These are phyloP conservation scores for Motacilla alba DNA, from an alignment of 2,113 vertebrate genomes.

Conservation along the genomic window DNA sequence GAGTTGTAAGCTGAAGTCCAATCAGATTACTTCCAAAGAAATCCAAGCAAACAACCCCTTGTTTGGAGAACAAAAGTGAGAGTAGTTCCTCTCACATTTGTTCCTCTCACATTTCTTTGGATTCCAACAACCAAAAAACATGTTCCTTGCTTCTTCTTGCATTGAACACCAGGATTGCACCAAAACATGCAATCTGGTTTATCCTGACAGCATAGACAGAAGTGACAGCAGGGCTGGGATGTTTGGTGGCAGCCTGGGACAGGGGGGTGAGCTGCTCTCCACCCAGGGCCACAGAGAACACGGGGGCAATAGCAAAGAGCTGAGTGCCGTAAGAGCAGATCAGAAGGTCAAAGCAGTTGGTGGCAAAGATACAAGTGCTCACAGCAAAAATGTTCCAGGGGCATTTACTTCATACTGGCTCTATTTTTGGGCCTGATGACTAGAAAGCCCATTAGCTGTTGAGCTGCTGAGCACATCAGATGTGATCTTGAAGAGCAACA, in stretches of 20 bases:
- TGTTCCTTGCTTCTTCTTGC: not conserved
- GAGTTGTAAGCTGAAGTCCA: not conserved
- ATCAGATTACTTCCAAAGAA: not conserved
- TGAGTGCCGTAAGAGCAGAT: accelerated
- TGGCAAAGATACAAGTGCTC: not conserved
- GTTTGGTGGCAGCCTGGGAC: not conserved
- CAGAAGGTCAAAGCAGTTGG: not conserved
- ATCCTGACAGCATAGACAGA: not conserved
- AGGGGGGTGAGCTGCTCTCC: not conserved
- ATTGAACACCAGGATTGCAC: not conserved
- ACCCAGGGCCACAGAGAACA: not conserved
- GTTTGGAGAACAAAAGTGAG: not conserved
- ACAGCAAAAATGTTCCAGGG: not conserved
- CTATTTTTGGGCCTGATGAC: not conserved
- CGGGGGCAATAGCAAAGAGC: accelerated
- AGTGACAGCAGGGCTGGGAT: not conserved
- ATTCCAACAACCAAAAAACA: not conserved
- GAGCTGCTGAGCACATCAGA: not conserved
- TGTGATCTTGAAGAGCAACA: not conserved
- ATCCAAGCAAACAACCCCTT: not conserved
- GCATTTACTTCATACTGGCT: not conserved
- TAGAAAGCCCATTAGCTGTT: not conserved
- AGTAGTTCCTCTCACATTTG: not conserved
- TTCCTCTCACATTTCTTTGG: not conserved
- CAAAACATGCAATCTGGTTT: not conserved